Base-by-base conservation (phyloP, 1,140 invertebrate species). In the Sinella curviseta region DNA sequence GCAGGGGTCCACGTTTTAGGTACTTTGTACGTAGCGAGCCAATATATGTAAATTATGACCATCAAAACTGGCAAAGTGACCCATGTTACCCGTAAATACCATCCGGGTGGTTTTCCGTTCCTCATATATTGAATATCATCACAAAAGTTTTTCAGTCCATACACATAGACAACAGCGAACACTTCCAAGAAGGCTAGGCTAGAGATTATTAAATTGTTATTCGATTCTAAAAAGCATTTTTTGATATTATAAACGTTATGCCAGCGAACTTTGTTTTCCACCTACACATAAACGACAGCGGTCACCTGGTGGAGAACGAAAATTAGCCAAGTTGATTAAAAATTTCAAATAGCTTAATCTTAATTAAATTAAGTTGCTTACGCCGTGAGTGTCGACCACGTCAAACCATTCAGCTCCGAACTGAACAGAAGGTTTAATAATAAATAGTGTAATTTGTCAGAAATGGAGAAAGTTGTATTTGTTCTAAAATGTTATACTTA, bases 361-460 rank as follows among this genome's bases (percentile, higher is more conserved):
- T n/a, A n/a, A n/a, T n/a, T n/a, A n/a, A n/a, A n/a, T n/a, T n/a
- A n/a, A n/a, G n/a, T n/a, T n/a, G n/a, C n/a, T n/a, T n/a, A n/a
- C n/a, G n/a, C 65, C 65, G 24, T 70, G 65, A 8, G 4, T 8
- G 24, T 70, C 65, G 12, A 70, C 31, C 26, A 70, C 65, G 24
- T 70, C 65, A 70, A 70, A 70, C 65, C 65, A 70, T 33, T 70
- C 65, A 8, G 65, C 26, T 70, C 65, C 65, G 31, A 70, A 12
- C 57, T 60, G 24, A 12, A 26, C 8, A 60, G 3, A 4, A 60
- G 12, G 57, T 26, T 60, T 60, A 17, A 4, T 12, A 48, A 8
- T 48, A 8, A 48, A 4, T 8, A 4, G 4, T 48, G 39, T 48
- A 48, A 8, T 48, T 48, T 48, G 39, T n/a, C n/a, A n/a, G n/a